phyloP scores from a whole-genome alignment of 2,888 invertebrate genomes.

The Amiota mariae region DNA sequence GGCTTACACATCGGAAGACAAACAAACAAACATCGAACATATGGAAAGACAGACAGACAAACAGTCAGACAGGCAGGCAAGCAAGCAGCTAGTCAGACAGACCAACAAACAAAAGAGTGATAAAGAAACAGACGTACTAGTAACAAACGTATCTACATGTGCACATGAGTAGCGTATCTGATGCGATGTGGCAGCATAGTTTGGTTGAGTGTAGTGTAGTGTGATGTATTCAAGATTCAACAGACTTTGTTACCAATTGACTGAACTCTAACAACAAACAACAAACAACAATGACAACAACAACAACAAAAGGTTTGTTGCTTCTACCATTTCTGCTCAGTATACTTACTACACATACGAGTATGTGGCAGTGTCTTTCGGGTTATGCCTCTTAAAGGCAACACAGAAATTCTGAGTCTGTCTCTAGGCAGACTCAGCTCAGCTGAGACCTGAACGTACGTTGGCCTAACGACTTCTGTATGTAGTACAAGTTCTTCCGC shows the following conservation, averaged over 20 bases:
- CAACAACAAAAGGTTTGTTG: slow-evolving; percentile 4
- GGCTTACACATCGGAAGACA: slow-evolving; percentile 5
- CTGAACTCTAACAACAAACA: slow-evolving; percentile 22
- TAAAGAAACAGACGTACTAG: too few relatives aligned
- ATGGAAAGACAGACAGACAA: not conserved
- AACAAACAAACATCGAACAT: slow-evolving; percentile 1
- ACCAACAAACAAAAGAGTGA: too few relatives aligned
- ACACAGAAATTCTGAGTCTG: not conserved
- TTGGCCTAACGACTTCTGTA: not conserved
- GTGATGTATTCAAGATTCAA: not conserved
- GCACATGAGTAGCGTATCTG: too few relatives aligned
- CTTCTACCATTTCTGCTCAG: not conserved
- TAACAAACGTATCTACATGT: too few relatives aligned
- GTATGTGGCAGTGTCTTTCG: not conserved
- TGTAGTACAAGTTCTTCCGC: too few relatives aligned
- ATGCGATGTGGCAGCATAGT: too few relatives aligned
- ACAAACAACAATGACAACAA: not conserved
- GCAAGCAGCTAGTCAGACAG: not conserved
- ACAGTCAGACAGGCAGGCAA: not conserved
- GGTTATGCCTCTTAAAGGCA: not conserved
- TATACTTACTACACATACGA: too few relatives aligned
- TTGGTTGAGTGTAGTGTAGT: too few relatives aligned
- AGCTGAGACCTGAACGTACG: not conserved
- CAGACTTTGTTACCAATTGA: slow-evolving; percentile 19
- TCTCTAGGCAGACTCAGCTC: not conserved